Evolutionary conservation across 2,113 vertebrate species (phyloP), one percentile per base, ranked within the genome.

Genomic region (Lophotis ruficrista): DNA sequence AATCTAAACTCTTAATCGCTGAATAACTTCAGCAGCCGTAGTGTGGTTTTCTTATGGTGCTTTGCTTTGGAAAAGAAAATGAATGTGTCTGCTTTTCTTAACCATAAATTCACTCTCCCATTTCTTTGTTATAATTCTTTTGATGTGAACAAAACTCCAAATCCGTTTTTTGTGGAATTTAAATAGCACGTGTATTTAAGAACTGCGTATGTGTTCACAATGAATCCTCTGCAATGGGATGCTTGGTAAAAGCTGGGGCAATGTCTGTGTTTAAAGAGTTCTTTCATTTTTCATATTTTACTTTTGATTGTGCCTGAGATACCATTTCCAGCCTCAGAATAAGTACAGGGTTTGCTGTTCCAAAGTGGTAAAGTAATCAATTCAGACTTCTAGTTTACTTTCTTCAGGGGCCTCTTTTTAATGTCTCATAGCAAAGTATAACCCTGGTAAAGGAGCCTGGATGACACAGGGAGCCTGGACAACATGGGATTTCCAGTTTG

Each of bases 61-160:
- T 90, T 94, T 94, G 61, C 94, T 94, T 93, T 91, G 93, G 91
- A 90, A 90, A 89, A 93, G 81, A 92, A 96, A 95, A 97, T 92
- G 89, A 95, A 96, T 96, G 58, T 60, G 92, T 92, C 90, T 97
- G 87, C 94, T 98, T 97, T 95, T 95, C 71, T 96, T 95, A 95
- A 92, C 96, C 96, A 92, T 87, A 95, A 97, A 97, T 97, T 95
- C 85, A 73, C 64, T 85, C 96, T 97, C 84, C 78, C 82, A 20
- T 94, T 97, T 92, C 91, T 98, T 97, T 98, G 92, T 97, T 96
- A 80, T 54, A 94, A 31, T 93, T 96, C 95, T 96, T 98, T 98
- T 98, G 96, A 97, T 97, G 94, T 95, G 77, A 96, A 93, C 53
- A 89, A 96, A 97, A 96, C 64, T 94, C 84, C 65, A 96, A 97